Evolutionary conservation across 1,140 invertebrate genomes (phyloP).

Genomic region (Apis cerana): DNA sequence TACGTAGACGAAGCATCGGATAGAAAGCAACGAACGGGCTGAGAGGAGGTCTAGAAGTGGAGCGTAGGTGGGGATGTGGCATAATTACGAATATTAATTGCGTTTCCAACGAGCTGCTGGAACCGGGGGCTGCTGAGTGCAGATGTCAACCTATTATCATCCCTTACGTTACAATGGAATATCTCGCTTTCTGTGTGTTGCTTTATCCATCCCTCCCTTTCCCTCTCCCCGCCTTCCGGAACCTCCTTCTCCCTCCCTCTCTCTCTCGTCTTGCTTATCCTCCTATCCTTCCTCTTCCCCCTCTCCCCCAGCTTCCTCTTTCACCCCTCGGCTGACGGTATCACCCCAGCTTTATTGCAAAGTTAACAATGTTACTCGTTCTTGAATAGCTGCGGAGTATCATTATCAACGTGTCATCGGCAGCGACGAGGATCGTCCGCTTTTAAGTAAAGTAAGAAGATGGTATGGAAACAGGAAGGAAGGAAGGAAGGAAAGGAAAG

Average conservation of each 20-base stretch:
- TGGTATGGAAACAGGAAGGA: slow-evolving; percentile 38
- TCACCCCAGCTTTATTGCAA: slow-evolving; percentile 76
- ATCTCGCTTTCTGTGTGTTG: slow-evolving; percentile 70
- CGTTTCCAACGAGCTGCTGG: slow-evolving; percentile 76
- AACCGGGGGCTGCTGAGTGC: slow-evolving; percentile 78
- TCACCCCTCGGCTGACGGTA: slow-evolving; percentile 36
- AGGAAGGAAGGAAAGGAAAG: slow-evolving; percentile 46
- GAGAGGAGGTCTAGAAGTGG: slow-evolving; percentile 37
- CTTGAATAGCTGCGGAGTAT: slow-evolving; percentile 77
- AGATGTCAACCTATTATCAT: slow-evolving; percentile 82
- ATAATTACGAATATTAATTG: slow-evolving; percentile 81
- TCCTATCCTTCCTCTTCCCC: not conserved
- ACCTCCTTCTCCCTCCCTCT: not conserved
- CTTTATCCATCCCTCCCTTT: slow-evolving; percentile 52
- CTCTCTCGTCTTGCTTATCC: slow-evolving; percentile 17
- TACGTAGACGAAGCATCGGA: slow-evolving; percentile 41
- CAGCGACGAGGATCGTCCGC: slow-evolving; percentile 61
- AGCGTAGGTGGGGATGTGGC: slow-evolving; percentile 69
- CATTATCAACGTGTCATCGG: slow-evolving; percentile 79
- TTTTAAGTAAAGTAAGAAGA: slow-evolving; percentile 67
- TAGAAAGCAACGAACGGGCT: slow-evolving; percentile 10
- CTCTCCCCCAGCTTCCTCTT: slow-evolving; percentile 23
- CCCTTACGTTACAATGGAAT: slow-evolving; percentile 75
- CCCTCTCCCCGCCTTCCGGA: slow-evolving; percentile 8
- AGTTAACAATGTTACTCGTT: slow-evolving; percentile 81